These are phyloP conservation scores for Drosophila ficusphila DNA, from an alignment of 1,140 invertebrate species.

Conservation along the genomic window DNA sequence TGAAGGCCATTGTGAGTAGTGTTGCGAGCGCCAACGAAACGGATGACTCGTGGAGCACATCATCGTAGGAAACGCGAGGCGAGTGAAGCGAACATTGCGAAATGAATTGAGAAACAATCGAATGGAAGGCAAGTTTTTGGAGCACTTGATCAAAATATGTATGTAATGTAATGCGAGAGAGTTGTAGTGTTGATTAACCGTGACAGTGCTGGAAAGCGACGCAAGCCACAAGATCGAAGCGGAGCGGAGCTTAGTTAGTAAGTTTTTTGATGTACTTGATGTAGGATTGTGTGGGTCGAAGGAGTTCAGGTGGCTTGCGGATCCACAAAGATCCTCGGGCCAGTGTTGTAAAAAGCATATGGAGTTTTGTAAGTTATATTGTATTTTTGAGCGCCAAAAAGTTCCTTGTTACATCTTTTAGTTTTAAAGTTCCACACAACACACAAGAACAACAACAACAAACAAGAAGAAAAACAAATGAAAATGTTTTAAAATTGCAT, in stretches of 20 bases:
- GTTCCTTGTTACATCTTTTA: slow-evolving; percentile 81
- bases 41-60: slow-evolving; percentile 58
- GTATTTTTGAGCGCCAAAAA: slow-evolving; percentile 81
- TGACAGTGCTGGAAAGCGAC: slow-evolving; percentile 29
- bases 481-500: slow-evolving; percentile 79
- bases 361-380: slow-evolving; percentile 77
- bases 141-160: slow-evolving; percentile 81
- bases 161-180: slow-evolving; percentile 62
- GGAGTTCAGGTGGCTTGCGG: slow-evolving; percentile 28
- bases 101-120: slow-evolving; percentile 39
- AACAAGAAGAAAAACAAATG: slow-evolving; percentile 31
- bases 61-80: slow-evolving; percentile 47
- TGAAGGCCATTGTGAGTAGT: slow-evolving; percentile 5
- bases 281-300: slow-evolving; percentile 33
- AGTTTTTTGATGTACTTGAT: slow-evolving; percentile 52
- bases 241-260: slow-evolving; percentile 42
- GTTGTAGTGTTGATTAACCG: slow-evolving; percentile 61
- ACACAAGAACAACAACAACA: slow-evolving; percentile 49
- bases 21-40: slow-evolving; percentile 32
- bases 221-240: slow-evolving; percentile 25
- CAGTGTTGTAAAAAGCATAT: slow-evolving; percentile 66
- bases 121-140: slow-evolving; percentile 60
- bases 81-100: slow-evolving; percentile 78
- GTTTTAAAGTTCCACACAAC: slow-evolving; percentile 70
- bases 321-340: slow-evolving; percentile 6